These are phyloP conservation scores for Morpho helenor DNA, from an alignment of 2,888 invertebrate species.

Conservation along the genomic window DNA sequence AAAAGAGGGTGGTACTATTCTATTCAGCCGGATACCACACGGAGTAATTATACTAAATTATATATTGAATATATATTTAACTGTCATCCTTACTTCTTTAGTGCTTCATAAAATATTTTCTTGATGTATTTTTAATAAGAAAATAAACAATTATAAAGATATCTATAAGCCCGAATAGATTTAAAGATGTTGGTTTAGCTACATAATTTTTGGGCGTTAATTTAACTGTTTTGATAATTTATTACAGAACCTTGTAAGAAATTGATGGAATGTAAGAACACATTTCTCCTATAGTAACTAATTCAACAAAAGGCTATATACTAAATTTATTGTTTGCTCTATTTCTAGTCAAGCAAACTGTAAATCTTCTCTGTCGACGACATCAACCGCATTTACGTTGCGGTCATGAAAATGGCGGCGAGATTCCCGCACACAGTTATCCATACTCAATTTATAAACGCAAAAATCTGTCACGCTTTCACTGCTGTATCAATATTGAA, in stretches of 20 bases:
- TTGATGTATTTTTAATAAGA: no score
- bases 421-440: not conserved
- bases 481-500: no score
- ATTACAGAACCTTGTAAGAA: constrained; percentile 1
- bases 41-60: no score
- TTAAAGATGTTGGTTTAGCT: not conserved
- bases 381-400: constrained; percentile 21
- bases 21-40: no score
- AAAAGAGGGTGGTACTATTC: no score
- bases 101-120: no score
- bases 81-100: no score
- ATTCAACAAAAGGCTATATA: constrained; percentile 6
- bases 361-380: constrained; percentile 28
- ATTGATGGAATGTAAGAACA: constrained; percentile 1
- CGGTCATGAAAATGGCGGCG: constrained; percentile 19
- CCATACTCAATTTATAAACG: not conserved
- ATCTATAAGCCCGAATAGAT: not conserved
- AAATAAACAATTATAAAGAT: not conserved
- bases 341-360: constrained; percentile 18
- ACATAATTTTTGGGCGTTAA: no score
- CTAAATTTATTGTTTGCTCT: constrained; percentile 12
- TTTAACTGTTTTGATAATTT: not conserved
- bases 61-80: no score
- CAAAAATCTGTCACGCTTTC: no score
- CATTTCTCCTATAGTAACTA: constrained; percentile 9